A percentile compares a stretch with the other conserved stretches of the same genome.
These are phyloP conservation scores for Atta colombica DNA, from an alignment of 1,140 invertebrate species.

Conservation along the genomic window DNA sequence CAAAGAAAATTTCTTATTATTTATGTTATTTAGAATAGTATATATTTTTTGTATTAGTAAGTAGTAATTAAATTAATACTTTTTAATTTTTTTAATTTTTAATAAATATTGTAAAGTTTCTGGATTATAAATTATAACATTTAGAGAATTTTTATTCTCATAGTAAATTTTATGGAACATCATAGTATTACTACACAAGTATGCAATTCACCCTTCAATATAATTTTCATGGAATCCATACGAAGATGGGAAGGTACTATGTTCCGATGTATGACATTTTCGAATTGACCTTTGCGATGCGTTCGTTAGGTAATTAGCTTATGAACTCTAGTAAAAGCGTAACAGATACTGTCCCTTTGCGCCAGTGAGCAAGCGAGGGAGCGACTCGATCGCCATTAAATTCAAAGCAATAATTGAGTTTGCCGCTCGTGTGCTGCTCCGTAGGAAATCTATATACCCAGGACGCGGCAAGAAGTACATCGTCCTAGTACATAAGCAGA, in stretches of 20 bases:
- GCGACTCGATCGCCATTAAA: constrained; percentile 57
- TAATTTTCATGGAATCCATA: background rate
- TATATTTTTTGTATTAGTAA: too few relatives aligned
- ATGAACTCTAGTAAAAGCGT: constrained; percentile 53
- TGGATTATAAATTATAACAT: background rate
- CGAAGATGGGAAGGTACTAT: background rate
- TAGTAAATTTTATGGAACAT: background rate
- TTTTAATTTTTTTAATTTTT: background rate
- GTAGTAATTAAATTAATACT: background rate
- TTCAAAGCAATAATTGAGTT: constrained; percentile 62
- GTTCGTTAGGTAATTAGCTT: constrained; percentile 79
- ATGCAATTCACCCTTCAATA: background rate
- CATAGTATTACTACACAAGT: background rate
- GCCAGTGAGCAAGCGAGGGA: background rate
- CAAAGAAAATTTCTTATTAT: background rate
- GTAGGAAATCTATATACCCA: constrained; percentile 20
- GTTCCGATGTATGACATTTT: constrained; percentile 25
- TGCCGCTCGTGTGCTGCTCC: background rate
- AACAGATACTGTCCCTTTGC: constrained; percentile 30
- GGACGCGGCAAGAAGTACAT: constrained; percentile 26
- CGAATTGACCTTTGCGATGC: background rate
- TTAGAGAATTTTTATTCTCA: background rate
- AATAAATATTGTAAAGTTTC: background rate
- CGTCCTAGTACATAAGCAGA: background rate
- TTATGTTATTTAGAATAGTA: background rate